phyloP scores from a whole-genome alignment of 2,888 invertebrate species.

The Boloria euphrosyne region DNA sequence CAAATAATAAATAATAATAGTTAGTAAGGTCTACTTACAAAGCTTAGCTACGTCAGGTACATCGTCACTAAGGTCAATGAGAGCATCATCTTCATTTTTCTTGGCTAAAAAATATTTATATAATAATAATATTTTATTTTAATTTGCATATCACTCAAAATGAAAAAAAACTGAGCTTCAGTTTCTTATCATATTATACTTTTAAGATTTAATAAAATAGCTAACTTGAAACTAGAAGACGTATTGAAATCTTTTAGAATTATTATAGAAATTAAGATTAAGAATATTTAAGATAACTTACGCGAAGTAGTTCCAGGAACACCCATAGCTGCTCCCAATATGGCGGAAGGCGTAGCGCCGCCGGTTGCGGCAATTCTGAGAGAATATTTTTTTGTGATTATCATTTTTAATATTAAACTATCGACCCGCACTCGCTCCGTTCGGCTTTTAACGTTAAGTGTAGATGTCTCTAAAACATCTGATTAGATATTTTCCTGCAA shows the following conservation, averaged over 20 bases:
- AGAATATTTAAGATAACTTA: conserved; percentile 49
- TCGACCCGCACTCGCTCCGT: too few species aligned
- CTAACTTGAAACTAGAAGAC: too few species aligned
- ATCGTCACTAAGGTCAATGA: conserved; percentile 90
- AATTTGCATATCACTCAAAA: too few species aligned
- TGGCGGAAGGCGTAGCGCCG: conserved; percentile 84
- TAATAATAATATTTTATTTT: not conserved
- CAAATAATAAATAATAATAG: conserved; percentile 19
- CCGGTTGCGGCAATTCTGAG: conserved; percentile 65
- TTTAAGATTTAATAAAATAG: too few species aligned
- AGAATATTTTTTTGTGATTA: not conserved
- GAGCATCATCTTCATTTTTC: conserved; percentile 84
- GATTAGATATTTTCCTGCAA: too few species aligned
- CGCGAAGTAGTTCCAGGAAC: conserved; percentile 76
- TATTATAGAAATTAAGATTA: not conserved
- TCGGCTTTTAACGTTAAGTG: too few species aligned
- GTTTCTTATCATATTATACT: too few species aligned
- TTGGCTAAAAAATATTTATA: conserved; percentile 63
- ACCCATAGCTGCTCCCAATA: conserved; percentile 88
- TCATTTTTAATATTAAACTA: too few species aligned
- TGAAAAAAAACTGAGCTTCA: too few species aligned
- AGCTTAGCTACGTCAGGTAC: conserved; percentile 72
- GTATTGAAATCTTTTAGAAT: too few species aligned
- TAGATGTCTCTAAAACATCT: too few species aligned
- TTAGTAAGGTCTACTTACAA: conserved; percentile 54